phyloP scores from a whole-genome alignment of 2,888 invertebrate species.

The Stenichneumon culpator region DNA sequence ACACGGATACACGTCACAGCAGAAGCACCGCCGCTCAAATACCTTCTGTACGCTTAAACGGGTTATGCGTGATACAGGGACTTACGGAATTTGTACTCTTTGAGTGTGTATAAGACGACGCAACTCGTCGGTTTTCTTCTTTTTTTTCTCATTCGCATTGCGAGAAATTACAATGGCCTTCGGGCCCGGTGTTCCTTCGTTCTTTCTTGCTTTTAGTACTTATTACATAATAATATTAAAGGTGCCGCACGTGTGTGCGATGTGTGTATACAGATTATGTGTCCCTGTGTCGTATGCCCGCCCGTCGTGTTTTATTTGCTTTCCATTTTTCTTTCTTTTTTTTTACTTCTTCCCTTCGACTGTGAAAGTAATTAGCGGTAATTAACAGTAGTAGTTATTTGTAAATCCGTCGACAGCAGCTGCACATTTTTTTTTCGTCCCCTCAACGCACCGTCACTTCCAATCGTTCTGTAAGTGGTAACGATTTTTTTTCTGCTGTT shows the following conservation, averaged over 20 bases:
- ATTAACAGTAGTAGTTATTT: constrained; percentile 70
- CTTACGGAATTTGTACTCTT: constrained; percentile 92
- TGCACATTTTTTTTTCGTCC: constrained; percentile 34
- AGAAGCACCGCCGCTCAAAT: constrained; percentile 44
- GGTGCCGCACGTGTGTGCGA: constrained; percentile 31
- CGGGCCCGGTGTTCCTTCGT: constrained; percentile 41
- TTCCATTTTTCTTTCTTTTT: constrained; percentile 38
- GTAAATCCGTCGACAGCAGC: constrained; percentile 65
- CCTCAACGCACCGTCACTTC: constrained; percentile 25
- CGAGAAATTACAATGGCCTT: constrained; percentile 60
- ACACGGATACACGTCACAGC: constrained; percentile 47
- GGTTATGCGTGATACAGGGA: constrained; percentile 83
- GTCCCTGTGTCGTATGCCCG: constrained; percentile 61
- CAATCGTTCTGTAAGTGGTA: constrained; percentile 54
- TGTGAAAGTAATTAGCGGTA: constrained; percentile 67
- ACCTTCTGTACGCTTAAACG: constrained; percentile 59
- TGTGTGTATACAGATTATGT: constrained; percentile 51
- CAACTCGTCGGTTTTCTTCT: constrained; percentile 30
- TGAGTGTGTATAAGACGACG: constrained; percentile 82
- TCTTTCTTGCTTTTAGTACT: constrained; percentile 67
- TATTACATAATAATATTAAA: constrained; percentile 73
- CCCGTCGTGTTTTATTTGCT: constrained; percentile 49
- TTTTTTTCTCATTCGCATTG: constrained; percentile 67
- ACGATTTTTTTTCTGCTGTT: constrained; percentile 51
- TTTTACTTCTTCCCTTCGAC: constrained; percentile 46